phyloP scores from a whole-genome alignment of 2,888 invertebrate species.

The Nebria brevicollis region DNA sequence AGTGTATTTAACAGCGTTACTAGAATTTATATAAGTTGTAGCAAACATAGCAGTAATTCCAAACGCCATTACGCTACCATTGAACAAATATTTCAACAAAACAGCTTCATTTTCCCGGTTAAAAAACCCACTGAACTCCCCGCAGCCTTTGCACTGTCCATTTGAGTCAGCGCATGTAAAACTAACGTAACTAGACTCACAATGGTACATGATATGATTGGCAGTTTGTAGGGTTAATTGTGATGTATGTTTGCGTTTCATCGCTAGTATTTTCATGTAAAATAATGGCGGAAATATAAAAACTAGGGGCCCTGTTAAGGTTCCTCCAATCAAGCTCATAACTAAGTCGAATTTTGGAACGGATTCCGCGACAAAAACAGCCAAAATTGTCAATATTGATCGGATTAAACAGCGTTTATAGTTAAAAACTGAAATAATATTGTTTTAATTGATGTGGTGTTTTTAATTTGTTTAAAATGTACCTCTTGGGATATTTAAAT shows the following conservation, averaged over 20 bases:
- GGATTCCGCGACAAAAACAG: slow-evolving; percentile 81
- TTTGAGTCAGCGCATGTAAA: slow-evolving; percentile 19
- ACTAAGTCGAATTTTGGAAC: slow-evolving; percentile 88
- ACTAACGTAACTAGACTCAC: slow-evolving; percentile 19
- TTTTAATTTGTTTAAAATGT: too few relatives aligned
- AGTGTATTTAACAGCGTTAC: slow-evolving; percentile 71
- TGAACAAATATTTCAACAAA: slow-evolving; percentile 52
- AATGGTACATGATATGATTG: slow-evolving; percentile 43
- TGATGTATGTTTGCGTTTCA: slow-evolving; percentile 60
- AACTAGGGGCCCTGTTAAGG: slow-evolving; percentile 83
- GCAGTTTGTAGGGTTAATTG: slow-evolving; percentile 39
- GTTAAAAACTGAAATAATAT: slow-evolving; percentile 74
- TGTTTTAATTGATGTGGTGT: background rate
- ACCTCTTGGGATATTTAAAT: slow-evolving; percentile 79
- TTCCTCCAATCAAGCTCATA: slow-evolving; percentile 87
- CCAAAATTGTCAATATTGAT: slow-evolving; percentile 74
- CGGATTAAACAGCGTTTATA: slow-evolving; percentile 77
- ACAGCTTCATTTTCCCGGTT: slow-evolving; percentile 4
- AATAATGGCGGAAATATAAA: slow-evolving; percentile 87
- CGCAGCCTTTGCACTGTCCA: slow-evolving; percentile 10
- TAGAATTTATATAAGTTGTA: slow-evolving; percentile 77
- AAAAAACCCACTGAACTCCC: background rate
- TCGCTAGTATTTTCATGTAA: slow-evolving; percentile 74
- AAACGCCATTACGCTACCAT: slow-evolving; percentile 68
- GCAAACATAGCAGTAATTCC: slow-evolving; percentile 73